phyloP scores from a whole-genome alignment of 2,113 vertebrate species.

The Peucedramus taeniatus region DNA sequence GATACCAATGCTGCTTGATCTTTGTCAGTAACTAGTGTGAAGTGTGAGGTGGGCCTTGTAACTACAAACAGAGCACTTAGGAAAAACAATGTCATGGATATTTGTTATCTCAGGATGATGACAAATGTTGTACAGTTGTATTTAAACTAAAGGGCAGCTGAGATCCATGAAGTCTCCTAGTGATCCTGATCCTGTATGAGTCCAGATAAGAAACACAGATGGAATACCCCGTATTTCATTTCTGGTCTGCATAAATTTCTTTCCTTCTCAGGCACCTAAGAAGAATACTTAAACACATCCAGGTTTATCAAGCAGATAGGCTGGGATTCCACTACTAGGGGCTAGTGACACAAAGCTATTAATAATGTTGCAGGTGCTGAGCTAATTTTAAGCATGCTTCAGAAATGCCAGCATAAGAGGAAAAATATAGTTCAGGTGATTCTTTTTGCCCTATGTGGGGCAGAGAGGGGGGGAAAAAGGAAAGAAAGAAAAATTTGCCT shows the following conservation, averaged over 20 bases:
- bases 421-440: not conserved
- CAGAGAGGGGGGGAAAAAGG: rapidly evolving
- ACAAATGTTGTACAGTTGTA: not conserved
- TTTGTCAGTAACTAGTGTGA: not conserved
- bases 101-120: not conserved
- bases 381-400: not conserved
- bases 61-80: not conserved
- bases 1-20: not conserved
- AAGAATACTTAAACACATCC: not conserved
- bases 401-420: not conserved
- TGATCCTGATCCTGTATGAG: not conserved
- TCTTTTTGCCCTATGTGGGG: not conserved
- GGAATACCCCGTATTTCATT: not conserved
- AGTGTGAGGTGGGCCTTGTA: not conserved
- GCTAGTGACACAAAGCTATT: not conserved
- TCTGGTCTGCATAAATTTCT: not conserved
- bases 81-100: not conserved
- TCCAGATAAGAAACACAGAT: not conserved
- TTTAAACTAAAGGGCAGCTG: not conserved
- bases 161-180: not conserved
- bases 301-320: not conserved
- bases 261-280: not conserved
- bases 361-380: not conserved
- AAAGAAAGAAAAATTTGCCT: not conserved
- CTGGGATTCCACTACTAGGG: not conserved